Conservation (phyloP, 2,797 vertebrate genomes). For the Cichlasoma orientale region DNA sequence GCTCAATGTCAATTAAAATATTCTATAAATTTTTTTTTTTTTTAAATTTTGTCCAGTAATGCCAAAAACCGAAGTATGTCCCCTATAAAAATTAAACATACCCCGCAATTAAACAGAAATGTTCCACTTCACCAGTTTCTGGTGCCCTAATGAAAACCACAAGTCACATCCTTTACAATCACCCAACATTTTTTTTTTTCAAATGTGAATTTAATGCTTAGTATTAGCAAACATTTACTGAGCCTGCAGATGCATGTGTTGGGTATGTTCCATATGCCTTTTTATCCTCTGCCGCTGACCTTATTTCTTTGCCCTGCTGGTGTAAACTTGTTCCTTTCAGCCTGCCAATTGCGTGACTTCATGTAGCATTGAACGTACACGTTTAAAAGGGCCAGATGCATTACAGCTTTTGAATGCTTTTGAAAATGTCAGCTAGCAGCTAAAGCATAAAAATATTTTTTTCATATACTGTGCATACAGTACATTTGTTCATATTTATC, state of each 20-base stretch:
- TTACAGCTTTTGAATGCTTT: constrained; percentile 9
- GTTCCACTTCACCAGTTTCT: neutral
- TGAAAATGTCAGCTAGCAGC: constrained; percentile 56
- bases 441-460: neutral
- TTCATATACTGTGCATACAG: constrained; percentile 14
- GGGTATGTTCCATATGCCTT: constrained; percentile 3
- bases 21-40: neutral
- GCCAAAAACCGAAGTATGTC: too few relatives aligned
- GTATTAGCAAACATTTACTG: neutral
- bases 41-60: neutral
- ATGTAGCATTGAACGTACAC: constrained; percentile 26
- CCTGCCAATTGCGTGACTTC: constrained; percentile 1
- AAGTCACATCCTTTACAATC: neutral
- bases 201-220: neutral
- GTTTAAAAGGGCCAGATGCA: constrained; percentile 54
- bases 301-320: constrained; percentile 25
- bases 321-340: constrained; percentile 12
- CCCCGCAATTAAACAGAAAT: neutral
- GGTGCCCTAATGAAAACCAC: neutral
- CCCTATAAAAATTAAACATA: neutral
- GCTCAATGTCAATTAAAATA: neutral
- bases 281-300: constrained; percentile 16
- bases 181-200: neutral
- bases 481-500: constrained; percentile 3
- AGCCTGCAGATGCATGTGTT: neutral